phyloP scores from a whole-genome alignment of 2,888 invertebrate species.

The Euclidia mi region DNA sequence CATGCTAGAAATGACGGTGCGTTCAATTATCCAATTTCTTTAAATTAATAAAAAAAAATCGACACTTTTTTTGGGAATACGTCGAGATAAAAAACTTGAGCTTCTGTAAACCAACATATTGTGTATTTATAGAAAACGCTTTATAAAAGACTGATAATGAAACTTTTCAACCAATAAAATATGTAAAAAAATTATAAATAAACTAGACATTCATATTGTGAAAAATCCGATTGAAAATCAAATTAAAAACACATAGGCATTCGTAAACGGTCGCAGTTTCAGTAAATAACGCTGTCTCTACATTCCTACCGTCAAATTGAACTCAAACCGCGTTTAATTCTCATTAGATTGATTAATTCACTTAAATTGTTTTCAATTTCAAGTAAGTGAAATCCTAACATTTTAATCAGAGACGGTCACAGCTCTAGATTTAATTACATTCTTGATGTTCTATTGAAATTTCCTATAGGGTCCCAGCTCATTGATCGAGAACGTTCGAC shows the following conservation, averaged over 20 bases:
- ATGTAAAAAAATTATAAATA: too few species aligned
- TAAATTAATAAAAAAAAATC: too few species aligned
- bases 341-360: conserved; percentile 61
- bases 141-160: too few species aligned
- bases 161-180: too few species aligned
- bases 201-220: not conserved
- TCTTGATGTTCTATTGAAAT: conserved; percentile 37
- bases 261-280: conserved; percentile 22
- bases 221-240: conserved; percentile 22
- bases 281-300: conserved; percentile 46
- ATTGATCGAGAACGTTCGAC: too few species aligned
- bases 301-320: conserved; percentile 14
- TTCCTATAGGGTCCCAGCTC: conserved; percentile 25
- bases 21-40: too few species aligned
- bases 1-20: too few species aligned
- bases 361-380: conserved; percentile 46
- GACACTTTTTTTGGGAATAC: too few species aligned
- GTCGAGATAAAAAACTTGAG: too few species aligned
- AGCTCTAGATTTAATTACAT: conserved; percentile 54
- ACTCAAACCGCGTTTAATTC: conserved; percentile 52
- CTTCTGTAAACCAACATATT: too few species aligned
- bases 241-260: conserved; percentile 41
- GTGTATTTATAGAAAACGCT: too few species aligned
- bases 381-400: conserved; percentile 58
- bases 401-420: conserved; percentile 52